A percentile compares a stretch with the other conserved stretches of the same genome.
Evolutionary conservation across 2,797 vertebrate genomes (phyloP).

Genomic region (Pseudomugil gertrudae): DNA sequence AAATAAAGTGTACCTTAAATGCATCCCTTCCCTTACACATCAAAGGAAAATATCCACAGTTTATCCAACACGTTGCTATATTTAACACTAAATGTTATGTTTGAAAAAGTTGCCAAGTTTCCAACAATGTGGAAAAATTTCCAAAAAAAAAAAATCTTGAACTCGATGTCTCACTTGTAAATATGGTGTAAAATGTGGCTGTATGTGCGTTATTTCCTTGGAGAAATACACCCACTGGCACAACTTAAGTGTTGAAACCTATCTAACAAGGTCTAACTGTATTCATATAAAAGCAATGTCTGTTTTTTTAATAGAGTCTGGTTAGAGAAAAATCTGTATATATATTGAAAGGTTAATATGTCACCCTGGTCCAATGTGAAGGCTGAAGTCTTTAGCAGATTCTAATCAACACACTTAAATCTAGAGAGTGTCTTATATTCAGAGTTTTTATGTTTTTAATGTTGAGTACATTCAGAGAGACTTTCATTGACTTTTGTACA

Average conservation of each 20-base stretch:
- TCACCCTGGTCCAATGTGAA: background rate
- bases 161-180: background rate
- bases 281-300: background rate
- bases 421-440: conserved; percentile 1
- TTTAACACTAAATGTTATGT: background rate
- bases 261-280: background rate
- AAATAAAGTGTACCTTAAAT: background rate
- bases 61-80: background rate
- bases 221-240: background rate
- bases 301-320: background rate
- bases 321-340: background rate
- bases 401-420: background rate
- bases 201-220: background rate
- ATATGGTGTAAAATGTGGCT: background rate
- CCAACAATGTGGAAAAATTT: background rate
- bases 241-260: background rate
- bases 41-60: background rate
- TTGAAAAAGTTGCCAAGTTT: background rate
- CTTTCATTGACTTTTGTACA: background rate
- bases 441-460: background rate
- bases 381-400: conserved; percentile 4
- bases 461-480: background rate
- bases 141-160: background rate
- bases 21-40: background rate
- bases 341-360: background rate